phyloP scores from a whole-genome alignment of 2,888 invertebrate species.

The Polylopha cassiicola region DNA sequence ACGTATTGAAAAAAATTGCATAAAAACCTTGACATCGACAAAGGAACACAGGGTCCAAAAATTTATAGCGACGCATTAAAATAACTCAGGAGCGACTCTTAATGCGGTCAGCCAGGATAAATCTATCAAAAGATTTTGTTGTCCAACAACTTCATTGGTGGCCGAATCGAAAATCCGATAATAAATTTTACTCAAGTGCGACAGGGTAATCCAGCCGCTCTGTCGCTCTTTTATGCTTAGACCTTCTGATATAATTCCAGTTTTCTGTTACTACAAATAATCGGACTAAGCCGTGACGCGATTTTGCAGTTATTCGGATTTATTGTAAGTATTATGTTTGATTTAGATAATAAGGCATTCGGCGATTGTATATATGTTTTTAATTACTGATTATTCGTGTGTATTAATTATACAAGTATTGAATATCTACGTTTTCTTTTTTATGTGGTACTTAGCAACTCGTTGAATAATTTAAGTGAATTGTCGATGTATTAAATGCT shows the following conservation, averaged over 20 bases:
- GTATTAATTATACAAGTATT: too few species aligned
- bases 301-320: conserved; percentile 48
- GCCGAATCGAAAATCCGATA: conserved; percentile 77
- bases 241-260: conserved; percentile 70
- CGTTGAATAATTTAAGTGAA: too few species aligned
- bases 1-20: conserved; percentile 32
- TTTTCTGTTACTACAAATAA: conserved; percentile 71
- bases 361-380: too few species aligned
- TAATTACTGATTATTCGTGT: too few species aligned
- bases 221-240: conserved; percentile 71
- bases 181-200: conserved; percentile 77
- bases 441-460: too few species aligned
- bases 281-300: conserved; percentile 56
- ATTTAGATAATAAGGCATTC: conserved; percentile 24
- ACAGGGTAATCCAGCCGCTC: conserved; percentile 75
- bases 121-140: conserved; percentile 78
- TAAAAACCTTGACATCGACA: conserved; percentile 43
- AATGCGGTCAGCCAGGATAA: conserved; percentile 75
- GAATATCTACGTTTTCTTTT: too few species aligned
- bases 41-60: conserved; percentile 43
- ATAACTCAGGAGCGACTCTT: conserved; percentile 67
- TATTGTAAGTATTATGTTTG: conserved; percentile 35
- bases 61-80: conserved; percentile 69
- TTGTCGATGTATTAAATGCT: too few species aligned
- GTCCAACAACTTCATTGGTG: conserved; percentile 78